phyloP scores from a whole-genome alignment of 2,797 vertebrate species.

The Alcedo atthis region DNA sequence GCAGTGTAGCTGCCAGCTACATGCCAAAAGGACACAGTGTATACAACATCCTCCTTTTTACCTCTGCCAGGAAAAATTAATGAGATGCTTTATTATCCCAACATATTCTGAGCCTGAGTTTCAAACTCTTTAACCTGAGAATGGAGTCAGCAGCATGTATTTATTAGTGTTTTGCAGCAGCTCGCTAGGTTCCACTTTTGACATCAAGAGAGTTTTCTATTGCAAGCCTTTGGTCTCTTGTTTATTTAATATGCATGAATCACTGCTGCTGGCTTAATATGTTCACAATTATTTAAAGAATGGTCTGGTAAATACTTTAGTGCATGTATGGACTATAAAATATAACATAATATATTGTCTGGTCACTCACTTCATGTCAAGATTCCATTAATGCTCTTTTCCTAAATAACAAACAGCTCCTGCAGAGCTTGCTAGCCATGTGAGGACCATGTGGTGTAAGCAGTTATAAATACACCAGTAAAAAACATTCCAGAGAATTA shows the following conservation, averaged over 20 bases:
- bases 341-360: not conserved
- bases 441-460: conserved; percentile 51
- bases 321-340: not conserved
- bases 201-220: not conserved
- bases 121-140: not conserved
- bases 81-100: not conserved
- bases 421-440: conserved; percentile 55
- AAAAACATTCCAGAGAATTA: conserved; percentile 54
- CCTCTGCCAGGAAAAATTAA: not conserved
- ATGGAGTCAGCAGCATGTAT: not conserved
- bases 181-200: not conserved
- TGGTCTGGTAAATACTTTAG: not conserved
- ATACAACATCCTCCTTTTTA: not conserved
- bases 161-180: not conserved
- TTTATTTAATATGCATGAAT: conserved; percentile 3
- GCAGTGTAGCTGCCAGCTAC: not conserved
- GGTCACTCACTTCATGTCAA: conserved; percentile 35
- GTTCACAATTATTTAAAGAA: conserved; percentile 19
- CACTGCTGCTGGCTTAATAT: not conserved
- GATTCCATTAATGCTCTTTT: conserved; percentile 34
- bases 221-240: conserved; percentile 1
- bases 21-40: not conserved
- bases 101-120: not conserved
- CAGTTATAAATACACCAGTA: conserved; percentile 62
- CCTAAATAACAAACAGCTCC: conserved; percentile 49